These are phyloP conservation scores for Smithornis capensis DNA, from an alignment of 2,113 vertebrate species.

Conservation along the genomic window DNA sequence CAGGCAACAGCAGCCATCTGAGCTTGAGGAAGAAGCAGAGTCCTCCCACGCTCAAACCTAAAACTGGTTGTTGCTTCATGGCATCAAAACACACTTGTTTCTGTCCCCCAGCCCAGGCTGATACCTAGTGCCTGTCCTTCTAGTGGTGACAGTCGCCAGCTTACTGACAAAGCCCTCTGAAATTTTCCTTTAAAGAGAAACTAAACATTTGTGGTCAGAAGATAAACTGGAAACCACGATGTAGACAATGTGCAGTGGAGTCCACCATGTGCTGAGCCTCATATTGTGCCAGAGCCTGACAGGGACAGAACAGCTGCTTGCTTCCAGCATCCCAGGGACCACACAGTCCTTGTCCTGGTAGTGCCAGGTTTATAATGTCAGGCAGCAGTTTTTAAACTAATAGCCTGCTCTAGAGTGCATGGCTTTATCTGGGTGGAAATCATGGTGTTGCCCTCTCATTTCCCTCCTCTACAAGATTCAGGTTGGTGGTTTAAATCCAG, in stretches of 20 bases:
- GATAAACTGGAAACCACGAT: neutral
- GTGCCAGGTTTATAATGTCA: neutral
- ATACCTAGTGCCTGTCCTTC: neutral
- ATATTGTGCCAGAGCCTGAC: fast-evolving
- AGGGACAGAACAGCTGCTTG: fast-evolving
- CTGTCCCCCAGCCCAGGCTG: neutral
- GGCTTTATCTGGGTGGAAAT: neutral
- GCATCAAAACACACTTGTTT: neutral
- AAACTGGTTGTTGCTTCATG: neutral
- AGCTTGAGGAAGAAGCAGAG: neutral
- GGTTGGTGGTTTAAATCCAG: neutral
- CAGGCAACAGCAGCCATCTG: conserved; percentile 21
- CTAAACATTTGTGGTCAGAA: neutral
- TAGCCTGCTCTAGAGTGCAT: neutral
- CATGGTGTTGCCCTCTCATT: neutral
- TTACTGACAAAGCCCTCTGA: neutral
- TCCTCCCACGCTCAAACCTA: conserved; percentile 13
- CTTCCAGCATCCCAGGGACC: neutral
- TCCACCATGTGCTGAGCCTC: fast-evolving
- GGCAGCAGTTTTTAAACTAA: neutral
- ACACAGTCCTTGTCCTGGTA: neutral
- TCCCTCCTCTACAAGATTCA: neutral
- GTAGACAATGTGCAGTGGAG: neutral
- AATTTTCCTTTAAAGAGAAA: neutral
- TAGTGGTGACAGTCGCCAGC: neutral